Base-by-base conservation (phyloP, 2,797 vertebrate genomes). In the Mastacembelus armatus region DNA sequence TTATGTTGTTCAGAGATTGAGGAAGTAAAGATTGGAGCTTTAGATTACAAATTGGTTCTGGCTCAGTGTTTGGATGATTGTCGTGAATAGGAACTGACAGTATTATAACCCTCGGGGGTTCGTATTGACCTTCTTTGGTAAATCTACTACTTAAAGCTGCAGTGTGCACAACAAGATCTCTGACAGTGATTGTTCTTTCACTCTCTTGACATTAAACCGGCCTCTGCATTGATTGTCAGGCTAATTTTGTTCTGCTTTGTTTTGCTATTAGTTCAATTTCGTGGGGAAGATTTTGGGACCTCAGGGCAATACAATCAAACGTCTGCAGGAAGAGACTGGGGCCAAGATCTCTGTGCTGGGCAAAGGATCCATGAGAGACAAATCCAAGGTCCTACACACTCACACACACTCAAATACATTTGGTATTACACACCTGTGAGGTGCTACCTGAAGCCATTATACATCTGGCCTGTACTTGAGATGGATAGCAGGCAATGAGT, bases 271-370 rank as follows among this genome's bases (percentile, higher is more conserved):
- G 98, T 99, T 99, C 89, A 99, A 99, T 89, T 99, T 99, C 61
- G 98, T 99, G 81, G 98, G 98, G 38, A 99, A 99, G 91, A 98
- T 99, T 88, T 91, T 99, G 85, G 98, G 98, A 87, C 97, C 98
- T 63, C 97, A 98, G 93, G 98, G 98, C 59, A 98, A 99, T 87
- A 98, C 98, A 59, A 98, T 99, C 84, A 99, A 99, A 78, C 95
- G 98, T 66, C 94, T 99, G 63, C 98, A 99, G 88, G 97, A 99
- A 71, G 98, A 99, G 87, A 98, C 97, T 2, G 97, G 97, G 21
- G 97, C 98, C 50, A 99, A 98, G 92, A 99, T 99, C 79, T 99
- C 98, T 0, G 97, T 99, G 43, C 92, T 99, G 83, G 98, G 98
- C 16, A 99, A 98, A 66, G 98, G 98, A 15, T 99, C 97, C 1